These are phyloP conservation scores for Coregonus clupeaformis DNA, from an alignment of 2,113 vertebrate genomes.

Conservation along the genomic window DNA sequence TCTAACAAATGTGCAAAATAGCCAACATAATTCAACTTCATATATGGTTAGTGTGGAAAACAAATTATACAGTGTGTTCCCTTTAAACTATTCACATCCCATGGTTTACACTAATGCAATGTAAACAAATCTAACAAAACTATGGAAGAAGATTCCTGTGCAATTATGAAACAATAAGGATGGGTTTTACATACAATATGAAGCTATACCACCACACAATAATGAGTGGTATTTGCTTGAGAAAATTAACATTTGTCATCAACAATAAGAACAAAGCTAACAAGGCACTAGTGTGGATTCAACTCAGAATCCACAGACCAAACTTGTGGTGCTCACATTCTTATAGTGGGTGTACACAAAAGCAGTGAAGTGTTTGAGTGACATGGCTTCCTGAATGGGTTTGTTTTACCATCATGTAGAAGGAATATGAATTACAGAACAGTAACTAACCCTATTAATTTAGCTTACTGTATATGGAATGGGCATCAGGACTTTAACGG, in stretches of 20 bases:
- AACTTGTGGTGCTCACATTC: neutral
- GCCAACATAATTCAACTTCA: neutral
- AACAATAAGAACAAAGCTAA: neutral
- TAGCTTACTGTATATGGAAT: neutral
- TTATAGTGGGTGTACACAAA: neutral
- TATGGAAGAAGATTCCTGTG: neutral
- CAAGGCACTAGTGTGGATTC: neutral
- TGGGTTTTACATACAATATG: no score
- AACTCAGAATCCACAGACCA: neutral
- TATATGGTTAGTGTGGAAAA: neutral
- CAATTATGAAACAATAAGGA: neutral
- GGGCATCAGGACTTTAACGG: neutral
- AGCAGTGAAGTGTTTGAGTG: neutral
- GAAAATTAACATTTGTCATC: neutral
- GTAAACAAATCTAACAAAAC: neutral
- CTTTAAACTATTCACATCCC: neutral
- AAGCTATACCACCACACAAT: no score
- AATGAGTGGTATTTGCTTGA: neutral
- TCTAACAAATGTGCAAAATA: neutral
- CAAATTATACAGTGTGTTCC: neutral
- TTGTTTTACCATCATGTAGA: neutral
- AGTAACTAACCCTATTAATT: neutral
- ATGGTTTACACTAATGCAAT: neutral
- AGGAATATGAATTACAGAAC: neutral
- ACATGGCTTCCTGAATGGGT: neutral